Evolutionary conservation across 2,888 invertebrate species (phyloP), one percentile per base, ranked within the genome.

Genomic region (Microplitis deprimator): DNA sequence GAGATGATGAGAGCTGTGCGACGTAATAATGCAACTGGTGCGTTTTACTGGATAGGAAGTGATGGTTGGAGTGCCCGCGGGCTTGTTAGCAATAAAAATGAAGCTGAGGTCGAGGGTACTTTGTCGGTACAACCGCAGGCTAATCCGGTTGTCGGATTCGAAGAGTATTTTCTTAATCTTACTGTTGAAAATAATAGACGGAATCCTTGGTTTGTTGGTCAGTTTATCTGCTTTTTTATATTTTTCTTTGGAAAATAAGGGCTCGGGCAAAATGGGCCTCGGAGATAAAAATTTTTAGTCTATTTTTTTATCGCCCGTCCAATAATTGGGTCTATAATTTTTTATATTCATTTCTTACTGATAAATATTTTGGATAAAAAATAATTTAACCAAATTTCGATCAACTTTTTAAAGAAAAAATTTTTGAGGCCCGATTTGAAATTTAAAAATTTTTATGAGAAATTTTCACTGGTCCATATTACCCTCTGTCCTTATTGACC

Each of bases 131-230:
- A 98, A 86, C 98, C 98, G 0, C 95, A 96, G 86, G 98, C 98
- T 0, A 96, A 97, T 88, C 95, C 95, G 4, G 97, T 98, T 8
- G 91, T 91, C 40, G 97, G 97, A 0, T 97, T 97, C 87, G 94
- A 96, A 85, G 94, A 96, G 82, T 97, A 97, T 90, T 97, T 97
- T 89, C 92, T 96, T 38, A 92, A 92, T 77, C 91, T 97, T 41
- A 96, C 95, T 60, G 96, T 96, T 61, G 95, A 95, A 88, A 96
- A 95, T 87, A 98, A 98, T 90, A 93, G 92, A 82, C 92, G 98
- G 78, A 98, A 98, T 91, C 98, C 98, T 0, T 98, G 98, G 98
- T 98, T 98, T 92, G 93, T 95, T 6, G 96, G 96, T 96, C 90
- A 93, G 94, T 92, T 50, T 13, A 68, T 61, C 16, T 62, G 73